These are phyloP conservation scores for Popillia japonica DNA, from an alignment of 1,140 invertebrate genomes.

Conservation along the genomic window DNA sequence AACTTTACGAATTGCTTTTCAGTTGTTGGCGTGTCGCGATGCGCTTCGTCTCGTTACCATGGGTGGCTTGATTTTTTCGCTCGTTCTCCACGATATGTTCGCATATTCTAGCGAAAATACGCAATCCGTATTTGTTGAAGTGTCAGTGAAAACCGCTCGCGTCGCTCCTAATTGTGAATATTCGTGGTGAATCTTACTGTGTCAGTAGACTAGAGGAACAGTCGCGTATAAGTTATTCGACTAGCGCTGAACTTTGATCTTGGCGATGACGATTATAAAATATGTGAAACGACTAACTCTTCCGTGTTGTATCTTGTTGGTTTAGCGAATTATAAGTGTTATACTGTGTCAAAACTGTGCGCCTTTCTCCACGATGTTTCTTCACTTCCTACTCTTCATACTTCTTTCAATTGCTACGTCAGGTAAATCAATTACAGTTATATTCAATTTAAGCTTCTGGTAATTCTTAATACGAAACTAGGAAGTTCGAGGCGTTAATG, in stretches of 20 bases:
- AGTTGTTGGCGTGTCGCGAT: slow-evolving; percentile 30
- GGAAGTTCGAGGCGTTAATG: background rate
- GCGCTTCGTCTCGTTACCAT: slow-evolving; percentile 29
- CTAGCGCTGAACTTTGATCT: too few species aligned
- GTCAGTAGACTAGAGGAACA: too few species aligned
- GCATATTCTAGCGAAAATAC: background rate
- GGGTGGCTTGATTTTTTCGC: slow-evolving; percentile 22
- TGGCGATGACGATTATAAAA: too few species aligned
- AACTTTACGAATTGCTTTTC: slow-evolving; percentile 34
- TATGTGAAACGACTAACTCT: too few species aligned
- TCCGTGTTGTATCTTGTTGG: too few species aligned
- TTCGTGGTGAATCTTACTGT: too few species aligned
- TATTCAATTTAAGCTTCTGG: background rate
- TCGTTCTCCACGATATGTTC: background rate
- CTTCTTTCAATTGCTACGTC: background rate
- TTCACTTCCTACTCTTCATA: background rate
- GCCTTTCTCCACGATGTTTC: background rate
- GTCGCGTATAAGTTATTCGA: too few species aligned
- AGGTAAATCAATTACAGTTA: slow-evolving; percentile 13
- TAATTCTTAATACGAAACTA: background rate
- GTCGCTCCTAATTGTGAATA: too few species aligned
- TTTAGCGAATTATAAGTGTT: too few species aligned
- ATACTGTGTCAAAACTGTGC: background rate
- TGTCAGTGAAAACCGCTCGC: too few species aligned
- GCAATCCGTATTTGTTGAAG: background rate